Conservation (phyloP, 2,113 vertebrate genomes). For the Aegithalos caudatus region DNA sequence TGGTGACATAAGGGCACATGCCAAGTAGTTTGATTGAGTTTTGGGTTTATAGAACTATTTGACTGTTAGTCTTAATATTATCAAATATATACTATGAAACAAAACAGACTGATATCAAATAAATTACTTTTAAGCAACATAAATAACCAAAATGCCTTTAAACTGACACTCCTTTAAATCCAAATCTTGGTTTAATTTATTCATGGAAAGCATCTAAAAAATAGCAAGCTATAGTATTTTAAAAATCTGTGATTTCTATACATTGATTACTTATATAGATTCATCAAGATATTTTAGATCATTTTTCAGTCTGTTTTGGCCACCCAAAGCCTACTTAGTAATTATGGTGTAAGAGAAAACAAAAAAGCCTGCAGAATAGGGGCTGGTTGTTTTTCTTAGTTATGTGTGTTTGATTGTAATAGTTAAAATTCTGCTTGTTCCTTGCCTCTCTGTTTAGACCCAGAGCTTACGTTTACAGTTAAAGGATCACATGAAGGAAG, state of each 20-base stretch:
- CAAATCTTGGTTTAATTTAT: not conserved
- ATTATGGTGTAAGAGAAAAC: not conserved
- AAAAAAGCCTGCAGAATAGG: not conserved
- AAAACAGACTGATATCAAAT: not conserved
- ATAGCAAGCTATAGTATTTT: rapidly evolving
- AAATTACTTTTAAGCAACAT: not conserved
- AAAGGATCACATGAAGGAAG: conserved; percentile 76
- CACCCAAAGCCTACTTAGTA: not conserved
- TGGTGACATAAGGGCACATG: not conserved
- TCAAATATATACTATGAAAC: not conserved
- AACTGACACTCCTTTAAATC: not conserved
- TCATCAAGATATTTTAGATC: not conserved
- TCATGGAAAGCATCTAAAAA: not conserved
- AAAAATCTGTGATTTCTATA: not conserved
- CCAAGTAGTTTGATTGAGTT: not conserved
- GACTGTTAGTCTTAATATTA: not conserved
- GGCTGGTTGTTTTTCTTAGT: not conserved
- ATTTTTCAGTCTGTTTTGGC: not conserved
- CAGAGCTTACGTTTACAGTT: conserved; percentile 70
- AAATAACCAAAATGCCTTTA: not conserved
- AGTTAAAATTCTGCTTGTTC: not conserved
- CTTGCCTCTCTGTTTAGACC: conserved; percentile 20
- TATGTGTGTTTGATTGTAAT: not conserved
- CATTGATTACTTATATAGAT: not conserved
- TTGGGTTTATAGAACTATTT: not conserved